Percentiles rank a stretch among this genome's conserved stretches.
Evolutionary conservation across 2,797 vertebrate species (phyloP).

Genomic region (Schizopygopsis malacanthus): DNA sequence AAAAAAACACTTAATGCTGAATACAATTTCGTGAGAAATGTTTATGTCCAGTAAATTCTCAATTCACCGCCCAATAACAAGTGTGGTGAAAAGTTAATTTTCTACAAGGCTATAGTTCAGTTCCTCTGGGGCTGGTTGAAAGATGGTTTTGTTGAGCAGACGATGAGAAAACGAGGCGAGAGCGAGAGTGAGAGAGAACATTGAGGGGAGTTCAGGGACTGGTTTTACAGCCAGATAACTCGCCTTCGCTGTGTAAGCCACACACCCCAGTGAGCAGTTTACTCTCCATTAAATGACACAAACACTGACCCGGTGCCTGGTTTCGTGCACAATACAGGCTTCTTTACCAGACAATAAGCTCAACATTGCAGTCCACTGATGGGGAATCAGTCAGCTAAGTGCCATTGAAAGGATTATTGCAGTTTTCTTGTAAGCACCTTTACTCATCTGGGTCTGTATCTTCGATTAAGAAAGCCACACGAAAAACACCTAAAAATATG

Average conservation of each 20-base stretch:
- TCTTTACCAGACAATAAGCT: slow-evolving; percentile 45
- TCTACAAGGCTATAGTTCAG: slow-evolving; percentile 26
- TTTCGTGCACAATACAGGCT: slow-evolving; percentile 25
- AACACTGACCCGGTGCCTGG: slow-evolving; percentile 38
- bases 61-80: not conserved
- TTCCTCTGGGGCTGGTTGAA: slow-evolving; percentile 20
- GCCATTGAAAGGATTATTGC: slow-evolving; percentile 39
- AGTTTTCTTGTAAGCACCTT: slow-evolving; percentile 1
- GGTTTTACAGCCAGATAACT: slow-evolving; percentile 49
- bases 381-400: slow-evolving; percentile 36
- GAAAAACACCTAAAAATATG: not conserved
- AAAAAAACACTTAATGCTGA: not conserved
- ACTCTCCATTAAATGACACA: slow-evolving; percentile 52
- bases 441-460: not conserved
- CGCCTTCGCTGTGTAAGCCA: slow-evolving; percentile 30
- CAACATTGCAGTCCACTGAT: slow-evolving; percentile 40
- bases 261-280: slow-evolving; percentile 51
- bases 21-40: not conserved
- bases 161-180: slow-evolving; percentile 11
- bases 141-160: slow-evolving; percentile 16
- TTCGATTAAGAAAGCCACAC: not conserved
- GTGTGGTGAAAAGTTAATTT: slow-evolving; percentile 24
- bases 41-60: slow-evolving; percentile 19
- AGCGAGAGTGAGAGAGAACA: slow-evolving; percentile 19
- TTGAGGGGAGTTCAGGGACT: slow-evolving; percentile 43